Evolutionary conservation across 2,797 vertebrate species (phyloP).

Genomic region (Hydrolagus colliei): DNA sequence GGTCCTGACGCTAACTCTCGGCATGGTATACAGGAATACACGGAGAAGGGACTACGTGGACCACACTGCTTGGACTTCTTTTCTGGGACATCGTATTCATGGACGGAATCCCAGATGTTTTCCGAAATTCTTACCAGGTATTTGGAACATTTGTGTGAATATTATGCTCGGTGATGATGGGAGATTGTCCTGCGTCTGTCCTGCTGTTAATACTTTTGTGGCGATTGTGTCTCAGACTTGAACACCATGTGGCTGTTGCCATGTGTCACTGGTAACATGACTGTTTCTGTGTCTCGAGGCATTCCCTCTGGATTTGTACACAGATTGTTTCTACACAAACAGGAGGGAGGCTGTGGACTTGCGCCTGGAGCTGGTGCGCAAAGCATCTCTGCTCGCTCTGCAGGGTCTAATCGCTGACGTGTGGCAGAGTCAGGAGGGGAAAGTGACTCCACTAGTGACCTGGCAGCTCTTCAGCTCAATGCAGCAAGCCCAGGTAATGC

Average conservation of each 20-base stretch:
- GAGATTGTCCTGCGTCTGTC: background rate
- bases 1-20: background rate
- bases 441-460: slow-evolving; percentile 63
- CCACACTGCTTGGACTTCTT: slow-evolving; percentile 75
- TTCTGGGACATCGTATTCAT: slow-evolving; percentile 90
- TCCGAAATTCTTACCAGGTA: slow-evolving; percentile 87
- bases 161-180: background rate
- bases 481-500: slow-evolving; percentile 61
- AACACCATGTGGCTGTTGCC: background rate
- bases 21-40: slow-evolving; percentile 70
- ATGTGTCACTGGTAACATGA: too few species aligned
- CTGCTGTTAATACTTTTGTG: background rate
- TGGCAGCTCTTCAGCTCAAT: slow-evolving; percentile 82
- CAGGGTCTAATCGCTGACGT: slow-evolving; percentile 57
- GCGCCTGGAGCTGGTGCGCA: slow-evolving; percentile 60
- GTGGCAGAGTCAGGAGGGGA: slow-evolving; percentile 66
- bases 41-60: slow-evolving; percentile 88
- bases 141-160: background rate
- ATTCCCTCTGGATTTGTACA: slow-evolving; percentile 79
- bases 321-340: slow-evolving; percentile 82
- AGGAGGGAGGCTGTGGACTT: slow-evolving; percentile 63
- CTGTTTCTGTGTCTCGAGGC: slow-evolving; percentile 50
- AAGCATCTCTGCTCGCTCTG: slow-evolving; percentile 61
- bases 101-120: slow-evolving; percentile 78
- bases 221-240: too few species aligned